Conservation (phyloP, 2,888 invertebrate species). For the Machimus rusticus region DNA sequence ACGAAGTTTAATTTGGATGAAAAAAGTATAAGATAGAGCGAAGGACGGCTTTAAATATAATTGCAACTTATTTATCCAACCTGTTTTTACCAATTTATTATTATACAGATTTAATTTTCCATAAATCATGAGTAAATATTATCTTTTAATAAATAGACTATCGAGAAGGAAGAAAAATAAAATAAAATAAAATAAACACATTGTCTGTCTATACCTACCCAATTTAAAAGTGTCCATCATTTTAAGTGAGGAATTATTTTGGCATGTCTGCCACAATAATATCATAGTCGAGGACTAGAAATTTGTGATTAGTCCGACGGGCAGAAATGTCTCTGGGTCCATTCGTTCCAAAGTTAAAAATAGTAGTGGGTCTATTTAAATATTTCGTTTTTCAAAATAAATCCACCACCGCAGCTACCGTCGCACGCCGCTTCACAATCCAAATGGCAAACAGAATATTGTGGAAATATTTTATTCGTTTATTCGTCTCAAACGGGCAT, state of each 20-base stretch:
- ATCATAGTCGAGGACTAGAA: neutral
- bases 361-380: neutral
- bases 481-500: neutral
- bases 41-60: neutral
- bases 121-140: neutral
- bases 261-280: slow-evolving; percentile 12
- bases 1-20: neutral
- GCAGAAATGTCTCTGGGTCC: neutral
- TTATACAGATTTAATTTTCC: neutral
- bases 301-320: neutral
- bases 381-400: neutral
- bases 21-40: neutral
- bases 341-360: neutral
- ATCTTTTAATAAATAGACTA: neutral
- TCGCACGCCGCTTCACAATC: neutral
- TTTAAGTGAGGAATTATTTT: neutral
- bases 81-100: neutral
- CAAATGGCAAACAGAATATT: neutral
- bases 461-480: neutral
- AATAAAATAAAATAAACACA: neutral
- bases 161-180: neutral
- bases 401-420: neutral
- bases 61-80: neutral
- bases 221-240: neutral
- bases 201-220: neutral